Evolutionary conservation across 1,140 invertebrate genomes (phyloP).

Genomic region (Gryllus bimaculatus): DNA sequence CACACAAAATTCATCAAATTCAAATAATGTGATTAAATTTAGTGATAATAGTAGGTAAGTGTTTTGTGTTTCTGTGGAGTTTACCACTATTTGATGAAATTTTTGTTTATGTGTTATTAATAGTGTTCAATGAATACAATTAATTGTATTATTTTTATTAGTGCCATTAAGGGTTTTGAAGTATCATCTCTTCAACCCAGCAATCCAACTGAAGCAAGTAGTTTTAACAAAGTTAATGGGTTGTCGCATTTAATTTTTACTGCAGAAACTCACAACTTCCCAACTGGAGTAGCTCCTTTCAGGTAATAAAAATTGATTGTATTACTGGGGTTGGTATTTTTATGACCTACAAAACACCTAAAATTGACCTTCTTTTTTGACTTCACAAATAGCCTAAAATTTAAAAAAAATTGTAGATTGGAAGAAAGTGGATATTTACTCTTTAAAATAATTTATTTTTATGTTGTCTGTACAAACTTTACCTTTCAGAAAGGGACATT

Average conservation of each 20-base stretch:
- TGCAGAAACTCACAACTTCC: constrained; percentile 98
- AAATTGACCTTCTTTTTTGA: too few species aligned
- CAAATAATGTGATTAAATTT: constrained; percentile 96
- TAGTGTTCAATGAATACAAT: not conserved
- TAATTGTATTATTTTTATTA: constrained; percentile 35
- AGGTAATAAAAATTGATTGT: constrained; percentile 35
- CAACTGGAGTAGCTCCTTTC: constrained; percentile 86
- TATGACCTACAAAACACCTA: too few species aligned
- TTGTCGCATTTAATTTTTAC: constrained; percentile 94
- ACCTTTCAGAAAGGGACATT: too few species aligned
- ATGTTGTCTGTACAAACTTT: too few species aligned
- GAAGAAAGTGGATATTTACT: too few species aligned
- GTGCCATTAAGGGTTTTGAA: constrained; percentile 80
- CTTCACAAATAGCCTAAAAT: too few species aligned
- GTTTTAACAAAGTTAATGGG: constrained; percentile 44
- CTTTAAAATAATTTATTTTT: too few species aligned
- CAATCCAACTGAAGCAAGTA: constrained; percentile 48
- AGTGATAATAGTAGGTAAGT: constrained; percentile 87
- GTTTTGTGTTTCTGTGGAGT: constrained; percentile 15
- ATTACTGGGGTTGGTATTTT: too few species aligned
- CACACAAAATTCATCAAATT: constrained; percentile 76
- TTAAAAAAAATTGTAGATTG: too few species aligned
- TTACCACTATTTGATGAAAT: not conserved
- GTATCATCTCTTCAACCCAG: constrained; percentile 54
- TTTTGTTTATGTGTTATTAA: not conserved